Base-by-base conservation (phyloP, 1,140 invertebrate genomes). In the Bombus impatiens region DNA sequence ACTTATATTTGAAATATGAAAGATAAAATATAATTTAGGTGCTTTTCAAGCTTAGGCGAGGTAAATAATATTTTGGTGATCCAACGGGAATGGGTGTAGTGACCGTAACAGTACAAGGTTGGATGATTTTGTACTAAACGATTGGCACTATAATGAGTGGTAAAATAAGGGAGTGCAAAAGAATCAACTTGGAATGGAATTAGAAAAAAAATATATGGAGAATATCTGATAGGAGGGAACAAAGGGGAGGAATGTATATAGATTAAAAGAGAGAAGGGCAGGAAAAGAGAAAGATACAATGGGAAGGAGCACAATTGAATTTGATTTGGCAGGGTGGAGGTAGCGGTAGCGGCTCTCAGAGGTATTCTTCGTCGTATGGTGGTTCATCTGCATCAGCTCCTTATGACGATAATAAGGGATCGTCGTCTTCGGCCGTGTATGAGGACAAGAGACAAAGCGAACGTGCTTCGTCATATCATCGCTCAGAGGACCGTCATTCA, bases 311-410 rank as follows among this genome's bases (percentile, higher is more conserved):
- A 93, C 93, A 95, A 94, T 91, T 94, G 90, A 94, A 92, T 94
- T 95, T 95, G 92, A 94, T 94, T 95, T 94, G 92, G 93, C 94
- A 95, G 94, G 93, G 93, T 87, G 93, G 93, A 91, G 93, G 94
- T 91, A 93, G 93, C 93, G 90, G 93, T 85, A 90, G 92, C 87
- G 92, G 93, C 80, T 94, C 93, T 85, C 93, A 94, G 92, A 93
- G 94, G 92, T 94, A 94, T 89, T 94, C 93, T 44, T 90, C 90
- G 70, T 92, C 92, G 67, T 94, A 94, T 78, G 93, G 93, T 37
- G 93, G 94, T 67, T 94, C 94, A 32, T 93, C 94, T 10, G 81
- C 88, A 12, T 92, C 93, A 18, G 85, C 88, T 28, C 85, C 88
- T 67, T 94, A 94, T 82, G 93, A 94, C 80, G 94, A 94, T 80